Conservation (phyloP, 2,888 invertebrate genomes). For the Metacarcinus magister region DNA sequence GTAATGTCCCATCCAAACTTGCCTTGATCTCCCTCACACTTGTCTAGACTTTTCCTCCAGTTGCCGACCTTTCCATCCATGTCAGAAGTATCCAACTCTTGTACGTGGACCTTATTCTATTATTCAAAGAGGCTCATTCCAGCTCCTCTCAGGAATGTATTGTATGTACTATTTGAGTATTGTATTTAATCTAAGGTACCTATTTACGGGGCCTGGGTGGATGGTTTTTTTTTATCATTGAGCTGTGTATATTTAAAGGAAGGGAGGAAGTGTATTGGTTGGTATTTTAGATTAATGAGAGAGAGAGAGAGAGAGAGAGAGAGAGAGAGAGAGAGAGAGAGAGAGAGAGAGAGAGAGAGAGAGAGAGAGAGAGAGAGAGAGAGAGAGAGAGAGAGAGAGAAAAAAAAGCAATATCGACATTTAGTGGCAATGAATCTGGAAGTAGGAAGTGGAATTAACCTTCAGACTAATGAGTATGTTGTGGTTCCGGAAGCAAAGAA, state of each 20-base stretch:
- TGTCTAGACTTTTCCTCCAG: not conserved
- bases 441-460: too few relatives aligned
- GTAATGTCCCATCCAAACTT: not conserved
- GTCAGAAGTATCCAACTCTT: not conserved
- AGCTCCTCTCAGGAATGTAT: not conserved
- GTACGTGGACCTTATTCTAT: not conserved
- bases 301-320: slow-evolving; percentile 40
- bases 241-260: too few relatives aligned
- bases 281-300: too few relatives aligned
- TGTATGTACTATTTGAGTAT: too few relatives aligned
- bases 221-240: too few relatives aligned
- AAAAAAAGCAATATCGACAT: not conserved
- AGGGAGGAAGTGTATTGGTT: too few relatives aligned
- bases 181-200: too few relatives aligned
- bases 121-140: not conserved
- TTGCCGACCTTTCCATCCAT: not conserved
- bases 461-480: too few relatives aligned
- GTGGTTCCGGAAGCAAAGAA: too few relatives aligned
- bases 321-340: slow-evolving; percentile 56
- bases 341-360: slow-evolving; percentile 40
- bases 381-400: slow-evolving; percentile 48
- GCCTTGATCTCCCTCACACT: slow-evolving; percentile 6
- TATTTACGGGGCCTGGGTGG: too few relatives aligned
- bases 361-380: slow-evolving; percentile 45
- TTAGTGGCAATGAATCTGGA: too few relatives aligned